These are phyloP conservation scores for Arnoldichthys spilopterus DNA, from an alignment of 2,797 vertebrate species.

Conservation along the genomic window DNA sequence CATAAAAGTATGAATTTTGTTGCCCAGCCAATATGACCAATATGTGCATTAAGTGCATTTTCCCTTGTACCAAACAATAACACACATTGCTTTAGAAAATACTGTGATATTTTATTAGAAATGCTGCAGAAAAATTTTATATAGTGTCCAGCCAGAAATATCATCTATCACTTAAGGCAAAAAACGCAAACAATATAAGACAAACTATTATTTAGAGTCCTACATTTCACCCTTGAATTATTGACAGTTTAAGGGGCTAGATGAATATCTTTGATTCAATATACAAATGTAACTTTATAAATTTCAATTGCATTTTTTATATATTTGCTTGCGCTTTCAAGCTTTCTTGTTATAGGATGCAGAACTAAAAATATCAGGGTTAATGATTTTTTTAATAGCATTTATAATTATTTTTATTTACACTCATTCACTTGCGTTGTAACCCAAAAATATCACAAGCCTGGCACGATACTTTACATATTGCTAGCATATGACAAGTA, in stretches of 20 bases:
- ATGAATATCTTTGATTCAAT: constrained; percentile 79
- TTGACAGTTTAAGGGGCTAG: constrained; percentile 82
- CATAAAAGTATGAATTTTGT: no score
- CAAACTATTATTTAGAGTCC: constrained; percentile 78
- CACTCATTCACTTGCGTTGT: constrained; percentile 89
- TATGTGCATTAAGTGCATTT: neutral
- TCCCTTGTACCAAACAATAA: constrained; percentile 37
- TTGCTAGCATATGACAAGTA: constrained; percentile 93
- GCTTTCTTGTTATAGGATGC: constrained; percentile 73
- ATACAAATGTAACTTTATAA: constrained; percentile 80
- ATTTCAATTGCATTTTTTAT: constrained; percentile 49
- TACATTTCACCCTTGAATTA: constrained; percentile 83
- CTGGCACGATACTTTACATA: constrained; percentile 90
- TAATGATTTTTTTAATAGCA: constrained; percentile 69
- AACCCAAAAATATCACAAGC: constrained; percentile 89
- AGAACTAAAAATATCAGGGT: constrained; percentile 74
- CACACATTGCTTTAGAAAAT: constrained; percentile 91
- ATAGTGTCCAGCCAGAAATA: constrained; percentile 98
- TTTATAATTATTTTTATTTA: constrained; percentile 83
- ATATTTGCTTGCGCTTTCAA: constrained; percentile 63
- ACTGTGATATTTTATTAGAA: constrained; percentile 99
- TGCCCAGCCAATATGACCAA: no score
- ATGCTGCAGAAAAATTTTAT: constrained; percentile 96
- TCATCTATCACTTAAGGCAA: constrained; percentile 96
- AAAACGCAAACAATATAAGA: constrained; percentile 89